Conservation (phyloP, 1,140 invertebrate genomes). For the Berghia stephanieae region DNA sequence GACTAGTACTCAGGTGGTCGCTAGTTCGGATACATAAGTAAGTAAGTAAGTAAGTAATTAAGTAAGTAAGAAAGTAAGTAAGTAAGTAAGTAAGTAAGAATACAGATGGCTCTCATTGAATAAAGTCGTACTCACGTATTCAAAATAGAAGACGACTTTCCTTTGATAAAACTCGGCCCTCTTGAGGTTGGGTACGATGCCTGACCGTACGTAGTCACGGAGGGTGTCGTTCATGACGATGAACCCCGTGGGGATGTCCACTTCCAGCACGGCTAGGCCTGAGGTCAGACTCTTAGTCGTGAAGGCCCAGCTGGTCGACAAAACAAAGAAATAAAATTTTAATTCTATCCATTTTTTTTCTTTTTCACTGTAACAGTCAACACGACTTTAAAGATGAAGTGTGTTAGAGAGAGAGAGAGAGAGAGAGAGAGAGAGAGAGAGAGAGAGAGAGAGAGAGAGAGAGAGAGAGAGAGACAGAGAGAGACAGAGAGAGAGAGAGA, state of each 20-base stretch:
- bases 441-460: no score
- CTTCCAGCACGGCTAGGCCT: conserved; percentile 92
- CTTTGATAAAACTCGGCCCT: conserved; percentile 82
- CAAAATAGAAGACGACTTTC: conserved; percentile 92
- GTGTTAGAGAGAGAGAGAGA: no score
- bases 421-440: no score
- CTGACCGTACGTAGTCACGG: conserved; percentile 81
- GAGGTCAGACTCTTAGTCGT: conserved; percentile 45
- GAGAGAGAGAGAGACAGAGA: no score
- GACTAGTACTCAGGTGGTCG: background rate
- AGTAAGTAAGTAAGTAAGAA: background rate
- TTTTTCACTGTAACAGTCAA: no score
- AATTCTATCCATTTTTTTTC: no score
- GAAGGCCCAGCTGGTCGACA: conserved; percentile 54
- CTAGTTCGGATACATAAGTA: background rate
- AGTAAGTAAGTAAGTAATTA: background rate
- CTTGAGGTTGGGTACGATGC: conserved; percentile 79
- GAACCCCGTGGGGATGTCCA: conserved; percentile 92
- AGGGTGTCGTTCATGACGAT: conserved; percentile 90
- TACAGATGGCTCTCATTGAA: no score
- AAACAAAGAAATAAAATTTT: no score
- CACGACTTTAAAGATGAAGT: no score
- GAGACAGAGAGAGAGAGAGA: background rate
- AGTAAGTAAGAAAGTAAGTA: background rate
- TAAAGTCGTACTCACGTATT: conserved; percentile 78